Conservation (phyloP, 2,888 invertebrate genomes). For the Gymnoscelis rufifasciata region DNA sequence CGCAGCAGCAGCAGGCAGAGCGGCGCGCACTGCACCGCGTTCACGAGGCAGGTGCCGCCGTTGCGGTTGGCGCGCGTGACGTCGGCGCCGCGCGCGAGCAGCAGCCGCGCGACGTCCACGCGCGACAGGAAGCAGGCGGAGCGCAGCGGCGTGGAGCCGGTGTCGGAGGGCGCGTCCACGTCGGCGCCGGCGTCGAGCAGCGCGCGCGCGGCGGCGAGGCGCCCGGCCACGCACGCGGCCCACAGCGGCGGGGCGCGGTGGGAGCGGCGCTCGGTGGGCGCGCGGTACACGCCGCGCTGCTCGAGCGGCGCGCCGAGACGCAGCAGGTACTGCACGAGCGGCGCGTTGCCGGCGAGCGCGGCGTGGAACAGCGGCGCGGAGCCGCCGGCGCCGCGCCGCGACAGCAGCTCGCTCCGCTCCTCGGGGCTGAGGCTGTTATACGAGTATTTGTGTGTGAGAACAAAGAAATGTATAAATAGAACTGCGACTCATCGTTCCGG, state of each 20-base stretch:
- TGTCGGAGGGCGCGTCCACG: constrained; percentile 92
- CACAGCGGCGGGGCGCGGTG: constrained; percentile 94
- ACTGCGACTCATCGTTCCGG: neutral
- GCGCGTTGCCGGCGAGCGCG: constrained; percentile 87
- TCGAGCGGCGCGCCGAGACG: constrained; percentile 91
- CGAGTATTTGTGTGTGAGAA: neutral
- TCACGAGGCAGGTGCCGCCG: constrained; percentile 95
- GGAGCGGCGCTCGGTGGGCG: constrained; percentile 71
- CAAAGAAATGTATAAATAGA: too few relatives aligned
- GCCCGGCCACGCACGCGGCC: constrained; percentile 94
- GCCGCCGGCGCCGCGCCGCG: constrained; percentile 80
- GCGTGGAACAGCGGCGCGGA: constrained; percentile 86
- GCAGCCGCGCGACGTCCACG: constrained; percentile 85
- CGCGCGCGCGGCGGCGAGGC: constrained; percentile 83
- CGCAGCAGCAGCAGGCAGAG: constrained; percentile 88
- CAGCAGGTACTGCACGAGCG: constrained; percentile 91
- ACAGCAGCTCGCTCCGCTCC: constrained; percentile 50
- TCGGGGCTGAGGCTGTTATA: constrained; percentile 61
- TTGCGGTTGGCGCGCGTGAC: constrained; percentile 91
- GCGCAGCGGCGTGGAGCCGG: constrained; percentile 92
- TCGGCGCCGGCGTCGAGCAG: constrained; percentile 79
- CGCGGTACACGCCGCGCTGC: constrained; percentile 89
- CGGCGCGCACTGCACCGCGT: constrained; percentile 91
- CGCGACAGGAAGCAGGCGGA: constrained; percentile 97
- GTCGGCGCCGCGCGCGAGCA: constrained; percentile 89